Percentiles rank a stretch among this genome's conserved stretches.
Evolutionary conservation across 2,888 invertebrate species (phyloP).

Genomic region (Argynnis bischoffii): DNA sequence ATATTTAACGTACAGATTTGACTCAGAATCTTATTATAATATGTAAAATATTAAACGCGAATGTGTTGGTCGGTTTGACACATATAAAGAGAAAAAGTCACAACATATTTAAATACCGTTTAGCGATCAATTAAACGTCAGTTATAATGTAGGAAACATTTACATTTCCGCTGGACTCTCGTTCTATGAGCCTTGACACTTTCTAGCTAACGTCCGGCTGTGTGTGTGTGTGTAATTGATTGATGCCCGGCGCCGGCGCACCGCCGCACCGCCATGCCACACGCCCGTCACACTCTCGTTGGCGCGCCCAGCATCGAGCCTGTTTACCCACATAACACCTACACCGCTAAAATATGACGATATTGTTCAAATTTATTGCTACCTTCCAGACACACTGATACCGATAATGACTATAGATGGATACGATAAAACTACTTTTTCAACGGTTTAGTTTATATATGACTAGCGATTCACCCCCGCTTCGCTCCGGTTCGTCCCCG

Average conservation of each 20-base stretch:
- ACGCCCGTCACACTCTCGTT: background rate
- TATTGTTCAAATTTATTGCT: constrained; percentile 5
- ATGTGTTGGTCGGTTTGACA: too few relatives aligned
- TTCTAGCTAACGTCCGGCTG: constrained; percentile 21
- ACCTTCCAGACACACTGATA: background rate
- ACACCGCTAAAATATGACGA: constrained; percentile 9
- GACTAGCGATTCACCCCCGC: too few relatives aligned
- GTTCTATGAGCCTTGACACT: constrained; percentile 20
- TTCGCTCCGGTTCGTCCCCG: too few relatives aligned
- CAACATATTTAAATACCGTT: constrained; percentile 8
- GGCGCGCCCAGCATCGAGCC: background rate
- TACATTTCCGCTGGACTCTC: constrained; percentile 9
- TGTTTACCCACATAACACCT: constrained; percentile 20
- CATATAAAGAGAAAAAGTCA: background rate
- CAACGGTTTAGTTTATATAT: too few relatives aligned
- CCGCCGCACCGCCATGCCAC: background rate
- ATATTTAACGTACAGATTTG: too few relatives aligned
- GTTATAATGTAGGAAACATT: background rate
- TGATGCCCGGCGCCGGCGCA: constrained; percentile 9
- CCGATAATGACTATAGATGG: background rate
- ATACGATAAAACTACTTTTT: background rate
- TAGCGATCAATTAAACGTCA: constrained; percentile 1
- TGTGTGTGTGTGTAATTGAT: constrained; percentile 9
- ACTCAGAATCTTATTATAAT: too few relatives aligned
- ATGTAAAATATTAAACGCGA: too few relatives aligned